phyloP scores from a whole-genome alignment of 2,113 vertebrate genomes.

The Martes martes region DNA sequence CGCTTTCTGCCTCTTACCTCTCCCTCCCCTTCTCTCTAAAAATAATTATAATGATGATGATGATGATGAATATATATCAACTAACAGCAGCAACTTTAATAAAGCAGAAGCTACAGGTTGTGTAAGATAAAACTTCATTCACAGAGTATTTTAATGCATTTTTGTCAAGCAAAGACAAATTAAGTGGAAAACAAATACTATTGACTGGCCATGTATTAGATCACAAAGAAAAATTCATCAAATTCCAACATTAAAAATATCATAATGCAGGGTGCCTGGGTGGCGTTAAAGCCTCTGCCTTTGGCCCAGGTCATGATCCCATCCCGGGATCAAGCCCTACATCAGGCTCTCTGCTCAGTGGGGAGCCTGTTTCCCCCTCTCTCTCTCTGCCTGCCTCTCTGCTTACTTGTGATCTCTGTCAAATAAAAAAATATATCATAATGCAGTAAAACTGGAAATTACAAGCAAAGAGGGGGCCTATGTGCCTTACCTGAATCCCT shows the following conservation, averaged over 20 bases:
- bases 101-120: background rate
- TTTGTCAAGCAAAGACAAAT: conserved; percentile 13
- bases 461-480: background rate
- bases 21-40: background rate
- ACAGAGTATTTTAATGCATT: background rate
- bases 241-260: background rate
- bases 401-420: too few relatives aligned
- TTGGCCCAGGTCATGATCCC: too few relatives aligned
- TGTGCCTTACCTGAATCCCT: background rate
- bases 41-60: background rate
- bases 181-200: background rate
- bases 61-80: background rate
- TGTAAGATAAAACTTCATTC: background rate
- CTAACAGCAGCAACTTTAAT: background rate
- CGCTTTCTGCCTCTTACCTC: background rate
- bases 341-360: too few relatives aligned
- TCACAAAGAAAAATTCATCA: background rate
- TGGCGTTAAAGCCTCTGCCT: too few relatives aligned
- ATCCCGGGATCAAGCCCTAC: too few relatives aligned
- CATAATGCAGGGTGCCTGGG: background rate
- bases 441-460: background rate
- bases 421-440: background rate
- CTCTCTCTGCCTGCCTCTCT: too few relatives aligned
- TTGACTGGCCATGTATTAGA: background rate
- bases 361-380: too few relatives aligned